These are phyloP conservation scores for Enteromius unitaeniatus DNA, from an alignment of 2,797 vertebrate genomes.

Conservation along the genomic window DNA sequence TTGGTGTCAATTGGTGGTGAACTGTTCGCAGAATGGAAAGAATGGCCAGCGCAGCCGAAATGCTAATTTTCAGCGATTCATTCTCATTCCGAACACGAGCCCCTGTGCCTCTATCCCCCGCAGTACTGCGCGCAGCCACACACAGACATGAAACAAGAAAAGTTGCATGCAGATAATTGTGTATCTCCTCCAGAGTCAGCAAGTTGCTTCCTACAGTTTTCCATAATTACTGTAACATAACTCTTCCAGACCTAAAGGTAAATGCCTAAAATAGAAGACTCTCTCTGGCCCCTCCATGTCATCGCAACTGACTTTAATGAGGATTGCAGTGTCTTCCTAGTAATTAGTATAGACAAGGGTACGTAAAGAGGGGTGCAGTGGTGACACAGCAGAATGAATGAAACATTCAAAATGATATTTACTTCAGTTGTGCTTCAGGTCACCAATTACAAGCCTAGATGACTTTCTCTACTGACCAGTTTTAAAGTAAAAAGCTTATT, in stretches of 20 bases:
- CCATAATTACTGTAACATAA: constrained; percentile 53
- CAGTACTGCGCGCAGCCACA: constrained; percentile 36
- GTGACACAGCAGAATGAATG: constrained; percentile 31
- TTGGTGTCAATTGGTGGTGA: constrained; percentile 51
- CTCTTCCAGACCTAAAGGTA: constrained; percentile 44
- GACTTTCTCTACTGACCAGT: not conserved
- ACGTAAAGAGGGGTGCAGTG: constrained; percentile 34
- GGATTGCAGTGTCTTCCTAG: constrained; percentile 57
- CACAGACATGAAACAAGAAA: constrained; percentile 47
- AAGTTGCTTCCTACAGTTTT: constrained; percentile 52
- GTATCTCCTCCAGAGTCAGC: constrained; percentile 32
- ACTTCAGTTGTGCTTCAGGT: constrained; percentile 10
- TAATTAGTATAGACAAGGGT: constrained; percentile 55
- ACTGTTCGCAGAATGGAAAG: constrained; percentile 47
- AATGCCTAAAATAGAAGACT: constrained; percentile 42
- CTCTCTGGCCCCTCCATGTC: constrained; percentile 6
- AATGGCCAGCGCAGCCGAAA: constrained; percentile 44
- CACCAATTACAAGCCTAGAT: constrained; percentile 4
- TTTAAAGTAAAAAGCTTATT: not conserved
- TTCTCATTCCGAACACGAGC: constrained; percentile 57
- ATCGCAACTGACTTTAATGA: constrained; percentile 53
- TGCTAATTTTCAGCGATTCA: constrained; percentile 57
- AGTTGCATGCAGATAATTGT: constrained; percentile 55
- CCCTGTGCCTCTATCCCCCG: constrained; percentile 43
- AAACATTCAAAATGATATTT: constrained; percentile 20